phyloP scores from a whole-genome alignment of 1,140 invertebrate genomes.

The Halyomorpha halys region DNA sequence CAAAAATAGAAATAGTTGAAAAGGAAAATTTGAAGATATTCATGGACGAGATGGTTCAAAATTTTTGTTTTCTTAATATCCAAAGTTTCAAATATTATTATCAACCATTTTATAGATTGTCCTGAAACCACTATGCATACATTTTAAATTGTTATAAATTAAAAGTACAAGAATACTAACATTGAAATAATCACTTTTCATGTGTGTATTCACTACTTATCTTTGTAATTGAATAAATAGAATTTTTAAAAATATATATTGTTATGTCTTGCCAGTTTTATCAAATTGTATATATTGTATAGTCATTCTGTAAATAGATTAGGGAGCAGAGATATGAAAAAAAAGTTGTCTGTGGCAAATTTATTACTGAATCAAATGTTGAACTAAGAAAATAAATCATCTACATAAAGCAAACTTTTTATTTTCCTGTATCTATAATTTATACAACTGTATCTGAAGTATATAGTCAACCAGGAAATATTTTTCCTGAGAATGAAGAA shows the following conservation, averaged over 20 bases:
- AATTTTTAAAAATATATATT: conserved; percentile 1
- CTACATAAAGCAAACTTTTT: no score
- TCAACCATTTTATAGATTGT: not conserved
- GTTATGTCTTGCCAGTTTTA: conserved; percentile 14
- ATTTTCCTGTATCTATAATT: no score
- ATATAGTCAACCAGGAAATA: no score
- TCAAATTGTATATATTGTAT: conserved; percentile 14
- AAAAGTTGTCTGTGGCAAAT: conserved; percentile 13
- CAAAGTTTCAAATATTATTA: no score
- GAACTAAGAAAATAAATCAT: no score
- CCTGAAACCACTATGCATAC: conserved; percentile 11
- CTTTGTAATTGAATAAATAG: not conserved
- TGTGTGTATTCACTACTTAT: not conserved
- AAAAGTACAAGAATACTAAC: conserved; percentile 1
- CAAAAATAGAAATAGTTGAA: not conserved
- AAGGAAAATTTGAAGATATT: not conserved
- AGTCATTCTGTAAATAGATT: conserved; percentile 15
- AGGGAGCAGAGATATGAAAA: not conserved
- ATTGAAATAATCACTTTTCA: not conserved
- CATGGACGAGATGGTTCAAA: not conserved
- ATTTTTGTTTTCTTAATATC: not conserved
- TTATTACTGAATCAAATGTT: conserved; percentile 11
- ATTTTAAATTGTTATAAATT: conserved; percentile 7
- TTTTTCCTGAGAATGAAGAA: no score
- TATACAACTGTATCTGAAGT: no score